Evolutionary conservation across 2,888 invertebrate species (phyloP).

Genomic region (Cheilosia scutellata): DNA sequence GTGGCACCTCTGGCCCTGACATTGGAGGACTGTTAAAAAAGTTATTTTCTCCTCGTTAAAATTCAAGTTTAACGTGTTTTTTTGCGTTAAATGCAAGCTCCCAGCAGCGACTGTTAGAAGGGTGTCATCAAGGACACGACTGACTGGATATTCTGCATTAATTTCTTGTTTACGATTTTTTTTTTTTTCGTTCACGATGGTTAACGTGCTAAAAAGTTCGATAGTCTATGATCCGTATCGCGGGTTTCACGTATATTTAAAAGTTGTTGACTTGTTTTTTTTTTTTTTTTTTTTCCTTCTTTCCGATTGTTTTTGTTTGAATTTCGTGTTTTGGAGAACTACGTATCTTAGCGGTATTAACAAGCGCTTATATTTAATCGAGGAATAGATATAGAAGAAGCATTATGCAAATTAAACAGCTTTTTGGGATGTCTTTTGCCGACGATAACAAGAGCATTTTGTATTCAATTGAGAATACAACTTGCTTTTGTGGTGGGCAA

Average conservation of each 20-base stretch:
- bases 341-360: conserved; percentile 4
- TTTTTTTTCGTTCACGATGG: conserved; percentile 5
- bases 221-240: conserved; percentile 26
- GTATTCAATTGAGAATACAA: conserved; percentile 61
- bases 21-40: too few relatives aligned
- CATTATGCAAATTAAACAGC: conserved; percentile 52
- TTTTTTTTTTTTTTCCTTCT: not conserved
- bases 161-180: not conserved
- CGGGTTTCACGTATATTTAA: conserved; percentile 12
- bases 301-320: not conserved
- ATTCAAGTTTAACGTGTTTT: too few relatives aligned
- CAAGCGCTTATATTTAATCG: conserved; percentile 18
- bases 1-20: too few relatives aligned
- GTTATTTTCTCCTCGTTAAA: too few relatives aligned
- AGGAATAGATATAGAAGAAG: conserved; percentile 3
- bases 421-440: conserved; percentile 26
- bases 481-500: conserved; percentile 35
- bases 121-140: not conserved
- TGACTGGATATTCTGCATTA: not conserved
- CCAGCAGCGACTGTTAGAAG: not conserved
- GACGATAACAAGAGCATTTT: conserved; percentile 40
- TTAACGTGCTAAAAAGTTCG: conserved; percentile 24
- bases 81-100: not conserved
- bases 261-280: conserved; percentile 12
- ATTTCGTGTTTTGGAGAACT: too few relatives aligned